Evolutionary conservation across 1,140 invertebrate species (phyloP).

Genomic region (Babylonia areolata): DNA sequence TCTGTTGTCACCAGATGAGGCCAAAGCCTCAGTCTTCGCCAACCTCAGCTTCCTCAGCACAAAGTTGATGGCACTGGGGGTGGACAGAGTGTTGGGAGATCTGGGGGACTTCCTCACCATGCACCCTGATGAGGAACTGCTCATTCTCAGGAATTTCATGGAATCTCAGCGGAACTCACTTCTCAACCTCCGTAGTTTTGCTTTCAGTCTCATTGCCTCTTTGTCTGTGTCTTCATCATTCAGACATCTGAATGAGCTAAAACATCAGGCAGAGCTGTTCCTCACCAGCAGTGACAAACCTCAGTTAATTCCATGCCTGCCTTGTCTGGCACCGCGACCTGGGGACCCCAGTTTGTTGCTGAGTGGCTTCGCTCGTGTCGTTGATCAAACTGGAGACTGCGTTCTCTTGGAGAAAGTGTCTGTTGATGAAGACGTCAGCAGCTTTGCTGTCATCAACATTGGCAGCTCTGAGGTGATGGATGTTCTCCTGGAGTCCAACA

Average conservation of each 20-base stretch:
- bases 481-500: not conserved
- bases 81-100: constrained; percentile 50
- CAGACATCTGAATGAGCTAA: constrained; percentile 46
- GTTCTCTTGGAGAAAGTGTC: constrained; percentile 14
- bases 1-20: constrained; percentile 42
- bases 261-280: constrained; percentile 46
- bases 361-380: constrained; percentile 34
- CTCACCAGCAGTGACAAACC: constrained; percentile 41
- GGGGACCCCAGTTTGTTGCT: constrained; percentile 27
- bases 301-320: constrained; percentile 57
- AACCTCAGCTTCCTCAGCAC: constrained; percentile 60
- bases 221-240: constrained; percentile 40
- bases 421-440: constrained; percentile 15
- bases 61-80: constrained; percentile 53
- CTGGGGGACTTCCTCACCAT: constrained; percentile 51
- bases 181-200: constrained; percentile 40
- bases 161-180: constrained; percentile 43
- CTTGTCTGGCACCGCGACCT: constrained; percentile 56
- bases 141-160: constrained; percentile 52
- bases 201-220: constrained; percentile 56
- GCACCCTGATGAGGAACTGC: constrained; percentile 58
- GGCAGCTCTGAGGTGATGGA: constrained; percentile 27
- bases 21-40: constrained; percentile 57
- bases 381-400: constrained; percentile 20
- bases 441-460: constrained; percentile 21